Percentiles rank a stretch among this genome's conserved stretches.
Conservation (phyloP, 1,140 invertebrate genomes). For the Pseudobourletiella spinata region DNA sequence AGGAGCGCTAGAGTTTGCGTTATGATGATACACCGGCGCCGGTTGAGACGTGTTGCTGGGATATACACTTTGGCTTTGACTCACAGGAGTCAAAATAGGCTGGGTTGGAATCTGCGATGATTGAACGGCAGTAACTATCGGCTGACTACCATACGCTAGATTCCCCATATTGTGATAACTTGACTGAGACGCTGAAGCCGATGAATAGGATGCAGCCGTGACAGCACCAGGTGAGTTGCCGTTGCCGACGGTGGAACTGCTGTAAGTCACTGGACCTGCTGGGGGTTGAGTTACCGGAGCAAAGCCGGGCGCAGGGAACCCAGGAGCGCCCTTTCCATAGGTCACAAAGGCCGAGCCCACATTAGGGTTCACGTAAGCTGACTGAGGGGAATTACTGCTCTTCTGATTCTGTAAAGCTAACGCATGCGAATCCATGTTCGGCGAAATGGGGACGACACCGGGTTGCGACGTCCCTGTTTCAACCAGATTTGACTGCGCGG, state of each 20-base stretch:
- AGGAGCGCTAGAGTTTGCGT: background rate
- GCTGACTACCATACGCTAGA: conserved; percentile 16
- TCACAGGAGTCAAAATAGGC: conserved; percentile 6
- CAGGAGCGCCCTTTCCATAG: conserved; percentile 26
- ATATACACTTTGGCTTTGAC: conserved; percentile 11
- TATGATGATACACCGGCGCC: conserved; percentile 9
- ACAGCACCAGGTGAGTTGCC: background rate
- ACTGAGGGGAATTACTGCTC: conserved; percentile 19
- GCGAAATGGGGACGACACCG: conserved; percentile 13
- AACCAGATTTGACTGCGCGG: conserved; percentile 12
- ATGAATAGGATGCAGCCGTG: background rate
- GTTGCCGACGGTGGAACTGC: conserved; percentile 7
- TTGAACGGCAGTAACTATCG: conserved; percentile 17
- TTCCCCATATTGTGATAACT: conserved; percentile 13
- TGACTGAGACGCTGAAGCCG: background rate
- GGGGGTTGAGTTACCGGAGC: conserved; percentile 14
- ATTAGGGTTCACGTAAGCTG: conserved; percentile 24
- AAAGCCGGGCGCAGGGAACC: conserved; percentile 35
- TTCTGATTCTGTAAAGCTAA: conserved; percentile 18
- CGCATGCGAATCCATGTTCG: conserved; percentile 22
- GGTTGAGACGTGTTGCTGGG: background rate
- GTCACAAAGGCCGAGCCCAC: conserved; percentile 30
- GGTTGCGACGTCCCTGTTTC: background rate
- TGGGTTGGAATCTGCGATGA: conserved; percentile 11
- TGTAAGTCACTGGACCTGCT: conserved; percentile 20